Evolutionary conservation across 2,888 invertebrate genomes (phyloP), one percentile per base, ranked within the genome.

Genomic region (Trachelus troglodyta): DNA sequence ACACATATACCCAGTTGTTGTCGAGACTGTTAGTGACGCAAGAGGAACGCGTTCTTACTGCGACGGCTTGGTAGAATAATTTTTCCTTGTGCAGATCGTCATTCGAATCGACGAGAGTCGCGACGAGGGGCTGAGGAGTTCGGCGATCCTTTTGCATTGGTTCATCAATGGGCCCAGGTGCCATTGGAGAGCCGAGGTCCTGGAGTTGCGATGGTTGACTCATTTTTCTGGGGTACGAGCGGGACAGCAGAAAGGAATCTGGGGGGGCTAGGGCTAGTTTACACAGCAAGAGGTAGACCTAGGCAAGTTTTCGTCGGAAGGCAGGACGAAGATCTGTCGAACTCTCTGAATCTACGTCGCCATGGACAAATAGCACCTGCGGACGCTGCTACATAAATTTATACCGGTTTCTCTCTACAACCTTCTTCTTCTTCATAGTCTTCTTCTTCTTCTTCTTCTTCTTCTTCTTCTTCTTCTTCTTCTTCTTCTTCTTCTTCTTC

Each of bases 361-460:
- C 69, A 31, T 37, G 74, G 74, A 79, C 76, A 74, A 79, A 76
- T 79, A 79, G 79, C 81, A 83, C 82, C 81, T 83, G 82, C 84
- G 79, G 77, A 82, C 82, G 84, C 78, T 78, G 81, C 82, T 85
- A 83, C 83, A 85, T 85, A 87, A 85, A 86, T 86, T 84, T 86
- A 85, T 87, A 86, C 87, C 85, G 86, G 85, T 86, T 86, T 86
- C 74, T 76, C 74, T 74, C 74, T 34, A 71, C 71, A 56, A 23
- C 9, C 56, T 56, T 56, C 40, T 40, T 35, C 35, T 35, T 35
- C 40, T 40, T 35, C 35, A 3, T 35, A 12, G 0, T 35, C 35
- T 3, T 35, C 35, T 35, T 35, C 35, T 2, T 35, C 35, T 35
- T 35, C 35, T 12, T 35, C 35, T 12, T 35, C 35, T 12, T 35